Percentiles rank a stretch among this genome's conserved stretches.
phyloP scores from a whole-genome alignment of 2,113 vertebrate genomes.

The Amblyopsis rosae region DNA sequence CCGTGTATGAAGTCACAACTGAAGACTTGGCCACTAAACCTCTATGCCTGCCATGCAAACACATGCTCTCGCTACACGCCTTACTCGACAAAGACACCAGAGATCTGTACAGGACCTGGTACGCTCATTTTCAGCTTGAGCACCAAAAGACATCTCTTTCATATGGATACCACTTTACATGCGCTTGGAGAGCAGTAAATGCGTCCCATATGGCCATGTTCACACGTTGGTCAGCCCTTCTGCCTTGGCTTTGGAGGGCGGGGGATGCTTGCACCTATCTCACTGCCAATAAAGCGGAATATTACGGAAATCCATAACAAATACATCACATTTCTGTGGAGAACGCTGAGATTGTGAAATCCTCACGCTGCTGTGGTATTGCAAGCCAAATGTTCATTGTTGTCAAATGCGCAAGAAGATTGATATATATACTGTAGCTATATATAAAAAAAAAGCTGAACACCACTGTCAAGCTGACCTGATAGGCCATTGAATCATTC shows the following conservation, averaged over 20 bases:
- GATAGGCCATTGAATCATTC: slow-evolving; percentile 35
- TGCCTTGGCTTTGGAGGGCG: slow-evolving; percentile 23
- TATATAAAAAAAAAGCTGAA: slow-evolving; percentile 4
- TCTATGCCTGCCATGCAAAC: not conserved
- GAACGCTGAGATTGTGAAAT: slow-evolving; percentile 25
- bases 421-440: not conserved
- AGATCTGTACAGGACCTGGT: slow-evolving; percentile 3
- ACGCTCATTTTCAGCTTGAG: slow-evolving; percentile 17
- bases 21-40: too few relatives aligned
- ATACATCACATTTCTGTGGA: slow-evolving; percentile 26
- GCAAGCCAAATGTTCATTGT: slow-evolving; percentile 14
- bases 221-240: slow-evolving; percentile 46
- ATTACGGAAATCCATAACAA: slow-evolving; percentile 47
- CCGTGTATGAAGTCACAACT: not conserved
- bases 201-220: slow-evolving; percentile 47
- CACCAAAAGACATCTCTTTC: slow-evolving; percentile 26
- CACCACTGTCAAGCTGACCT: slow-evolving; percentile 5
- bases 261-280: not conserved
- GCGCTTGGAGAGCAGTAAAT: slow-evolving; percentile 37
- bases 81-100: not conserved
- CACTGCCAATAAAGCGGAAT: slow-evolving; percentile 30
- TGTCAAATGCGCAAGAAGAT: slow-evolving; percentile 28
- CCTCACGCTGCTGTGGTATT: slow-evolving; percentile 12
- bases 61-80: not conserved
- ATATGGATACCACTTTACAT: slow-evolving; percentile 28